phyloP scores from a whole-genome alignment of 2,797 vertebrate species.

The Galagoides demidoff region DNA sequence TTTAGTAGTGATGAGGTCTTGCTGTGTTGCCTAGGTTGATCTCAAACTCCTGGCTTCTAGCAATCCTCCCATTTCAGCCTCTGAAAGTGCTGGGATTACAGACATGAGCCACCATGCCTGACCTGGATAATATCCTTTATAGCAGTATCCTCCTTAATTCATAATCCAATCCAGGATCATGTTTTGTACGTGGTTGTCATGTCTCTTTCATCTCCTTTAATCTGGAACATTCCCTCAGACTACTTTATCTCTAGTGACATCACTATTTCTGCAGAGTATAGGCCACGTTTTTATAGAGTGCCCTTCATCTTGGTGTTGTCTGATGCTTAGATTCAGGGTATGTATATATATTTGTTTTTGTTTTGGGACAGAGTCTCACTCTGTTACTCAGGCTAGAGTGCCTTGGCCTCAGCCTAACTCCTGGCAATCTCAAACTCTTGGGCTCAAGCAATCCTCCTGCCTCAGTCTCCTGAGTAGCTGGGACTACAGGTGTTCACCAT shows the following conservation, averaged over 20 bases:
- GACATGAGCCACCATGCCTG: neutral
- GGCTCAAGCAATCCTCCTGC: too few relatives aligned
- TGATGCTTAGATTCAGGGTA: neutral
- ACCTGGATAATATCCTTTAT: neutral
- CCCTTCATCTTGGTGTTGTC: neutral
- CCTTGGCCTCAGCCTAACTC: too few relatives aligned
- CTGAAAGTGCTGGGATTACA: neutral
- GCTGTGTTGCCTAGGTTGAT: neutral
- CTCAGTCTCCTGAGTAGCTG: too few relatives aligned
- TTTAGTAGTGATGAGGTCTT: neutral
- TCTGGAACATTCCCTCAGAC: neutral
- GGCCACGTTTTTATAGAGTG: neutral
- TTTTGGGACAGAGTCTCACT: too few relatives aligned
- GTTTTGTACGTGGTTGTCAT: neutral
- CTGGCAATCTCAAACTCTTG: too few relatives aligned
- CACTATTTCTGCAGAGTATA: neutral
- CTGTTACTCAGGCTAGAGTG: too few relatives aligned
- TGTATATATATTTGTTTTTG: neutral
- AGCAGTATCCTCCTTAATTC: neutral
- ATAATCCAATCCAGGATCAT: neutral
- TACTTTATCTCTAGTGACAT: neutral
- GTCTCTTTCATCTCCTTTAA: neutral
- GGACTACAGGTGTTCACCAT: too few relatives aligned
- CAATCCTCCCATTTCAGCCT: neutral
- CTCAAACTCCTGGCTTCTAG: neutral